Base-by-base conservation (phyloP, 2,113 vertebrate genomes). In the Arothron firmamentum region DNA sequence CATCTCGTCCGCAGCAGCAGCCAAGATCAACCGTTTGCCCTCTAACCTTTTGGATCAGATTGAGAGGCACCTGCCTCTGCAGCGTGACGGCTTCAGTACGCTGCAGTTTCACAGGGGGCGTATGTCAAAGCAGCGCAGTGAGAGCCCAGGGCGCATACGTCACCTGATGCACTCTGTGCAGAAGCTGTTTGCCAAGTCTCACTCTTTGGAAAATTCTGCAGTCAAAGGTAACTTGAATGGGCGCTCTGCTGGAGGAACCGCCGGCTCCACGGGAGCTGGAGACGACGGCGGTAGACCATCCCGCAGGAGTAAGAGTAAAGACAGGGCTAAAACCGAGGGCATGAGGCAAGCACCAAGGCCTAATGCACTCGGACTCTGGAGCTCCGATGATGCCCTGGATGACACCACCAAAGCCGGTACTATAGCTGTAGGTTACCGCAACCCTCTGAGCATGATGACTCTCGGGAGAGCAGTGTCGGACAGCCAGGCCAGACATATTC, bases 151-250 rank as follows among this genome's bases (percentile, higher is more conserved):
- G 8, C 93, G 95, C 50, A 99, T 99, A 67, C 96, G 97, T 42
- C 96, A 98, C 86, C 90, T 99, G 34, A 96, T 99, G 74, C 95
- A 99, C 79, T 98, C 97, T 0, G 95, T 99, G 50, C 97, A 99
- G 85, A 94, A 96, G 82, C 94, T 99, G 19, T 82, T 99, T 84
- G 23, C 95, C 87, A 92, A 98, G 89, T 68, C 97, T 72, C 91
- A 98, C 89, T 67, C 92, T 76, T 84, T 98, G 90, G 91, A 97
- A 90, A 90, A 90, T 17, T 92, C 94, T 1, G 87, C 89, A 65
- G 63, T 87, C 21, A 98, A 97, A 80, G 87, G 92, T 11, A 93
- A 88, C 5, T 18, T 91, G 52, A 99, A 97, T 0, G 94, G 94
- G 4, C 91, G 92, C 75, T 81, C 87, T 7, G 65, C 77, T 9